Evolutionary conservation across 2,888 invertebrate species (phyloP).

Genomic region (Eupithecia inturbata): DNA sequence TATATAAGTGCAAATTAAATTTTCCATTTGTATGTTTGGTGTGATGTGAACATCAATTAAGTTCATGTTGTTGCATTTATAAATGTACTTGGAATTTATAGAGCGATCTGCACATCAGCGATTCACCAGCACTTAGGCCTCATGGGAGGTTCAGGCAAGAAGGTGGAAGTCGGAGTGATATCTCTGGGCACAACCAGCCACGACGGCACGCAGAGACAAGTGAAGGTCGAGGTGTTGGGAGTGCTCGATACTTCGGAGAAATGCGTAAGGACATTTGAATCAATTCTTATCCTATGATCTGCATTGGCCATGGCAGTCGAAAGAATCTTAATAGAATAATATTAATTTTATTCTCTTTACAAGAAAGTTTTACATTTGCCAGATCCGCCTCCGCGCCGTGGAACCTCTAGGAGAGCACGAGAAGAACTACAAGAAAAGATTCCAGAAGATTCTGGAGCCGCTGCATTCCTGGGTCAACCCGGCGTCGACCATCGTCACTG

Average conservation of each 20-base stretch:
- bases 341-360: no score
- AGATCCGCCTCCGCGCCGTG: conserved; percentile 91
- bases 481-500: conserved; percentile 90
- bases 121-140: conserved; percentile 90
- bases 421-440: conserved; percentile 90
- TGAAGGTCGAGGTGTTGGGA: conserved; percentile 94
- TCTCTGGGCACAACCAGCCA: conserved; percentile 94
- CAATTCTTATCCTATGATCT: not conserved
- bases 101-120: conserved; percentile 91
- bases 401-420: conserved; percentile 92
- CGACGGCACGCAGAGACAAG: conserved; percentile 89
- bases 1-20: no score
- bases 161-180: conserved; percentile 93
- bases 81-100: not conserved
- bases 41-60: no score
- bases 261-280: conserved; percentile 68
- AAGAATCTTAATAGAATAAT: no score
- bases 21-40: no score
- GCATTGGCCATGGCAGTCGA: no score
- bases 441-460: conserved; percentile 92
- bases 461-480: conserved; percentile 91
- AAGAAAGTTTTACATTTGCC: not conserved
- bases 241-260: conserved; percentile 90
- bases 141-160: conserved; percentile 88
- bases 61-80: no score